Conservation (phyloP, 2,113 vertebrate genomes). For the Rousettus leschenaultii region DNA sequence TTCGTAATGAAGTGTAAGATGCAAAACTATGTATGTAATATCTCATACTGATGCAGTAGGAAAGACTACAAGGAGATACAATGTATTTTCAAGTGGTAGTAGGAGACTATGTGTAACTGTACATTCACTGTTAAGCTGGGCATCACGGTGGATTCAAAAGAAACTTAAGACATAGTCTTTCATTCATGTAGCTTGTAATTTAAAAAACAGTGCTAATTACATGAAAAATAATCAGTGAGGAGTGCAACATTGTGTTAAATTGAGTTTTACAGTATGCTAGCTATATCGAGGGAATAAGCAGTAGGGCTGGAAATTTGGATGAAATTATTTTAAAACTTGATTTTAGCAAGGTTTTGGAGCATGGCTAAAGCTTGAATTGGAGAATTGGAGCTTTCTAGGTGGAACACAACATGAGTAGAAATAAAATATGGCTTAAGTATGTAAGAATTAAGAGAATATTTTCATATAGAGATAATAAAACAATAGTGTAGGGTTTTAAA, state of each 20-base stretch:
- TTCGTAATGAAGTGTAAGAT: neutral
- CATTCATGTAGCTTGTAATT: neutral
- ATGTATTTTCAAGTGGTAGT: neutral
- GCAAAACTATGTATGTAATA: neutral
- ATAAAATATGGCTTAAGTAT: neutral
- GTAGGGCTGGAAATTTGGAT: neutral
- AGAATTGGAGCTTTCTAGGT: neutral
- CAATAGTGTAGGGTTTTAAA: neutral
- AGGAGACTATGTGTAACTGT: neutral
- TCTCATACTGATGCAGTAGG: neutral
- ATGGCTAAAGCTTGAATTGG: neutral
- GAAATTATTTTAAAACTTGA: neutral
- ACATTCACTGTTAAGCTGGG: neutral
- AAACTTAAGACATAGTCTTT: neutral
- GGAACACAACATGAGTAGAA: neutral
- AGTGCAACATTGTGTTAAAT: neutral
- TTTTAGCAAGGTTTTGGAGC: neutral
- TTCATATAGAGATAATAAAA: neutral
- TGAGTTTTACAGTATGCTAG: neutral
- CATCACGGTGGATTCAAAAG: neutral
- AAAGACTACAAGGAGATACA: neutral
- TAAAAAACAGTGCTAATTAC: neutral
- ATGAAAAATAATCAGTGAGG: conserved; percentile 13
- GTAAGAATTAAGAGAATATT: neutral
- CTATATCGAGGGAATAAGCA: neutral